phyloP scores from a whole-genome alignment of 2,888 invertebrate species.

The Ischnus inquisitorius region DNA sequence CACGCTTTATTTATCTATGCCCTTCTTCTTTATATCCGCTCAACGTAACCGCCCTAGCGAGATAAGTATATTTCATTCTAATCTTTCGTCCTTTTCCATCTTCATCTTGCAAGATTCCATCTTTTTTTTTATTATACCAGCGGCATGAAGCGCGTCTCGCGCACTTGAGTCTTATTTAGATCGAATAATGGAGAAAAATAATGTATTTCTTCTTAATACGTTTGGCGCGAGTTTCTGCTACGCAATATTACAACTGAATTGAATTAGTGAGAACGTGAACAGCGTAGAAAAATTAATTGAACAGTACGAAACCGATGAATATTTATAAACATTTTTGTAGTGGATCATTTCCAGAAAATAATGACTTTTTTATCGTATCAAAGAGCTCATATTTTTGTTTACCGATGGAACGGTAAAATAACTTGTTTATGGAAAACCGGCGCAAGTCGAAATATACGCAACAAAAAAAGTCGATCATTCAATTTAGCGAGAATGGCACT shows the following conservation, averaged over 20 bases:
- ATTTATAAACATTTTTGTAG: too few relatives aligned
- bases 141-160: neutral
- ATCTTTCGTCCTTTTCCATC: conserved; percentile 14
- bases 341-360: too few relatives aligned
- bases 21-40: conserved; percentile 43
- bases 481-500: too few relatives aligned
- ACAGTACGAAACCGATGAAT: too few relatives aligned
- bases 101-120: neutral
- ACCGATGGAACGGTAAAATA: too few relatives aligned
- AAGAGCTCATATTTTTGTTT: too few relatives aligned
- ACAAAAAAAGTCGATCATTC: too few relatives aligned
- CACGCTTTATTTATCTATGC: conserved; percentile 30
- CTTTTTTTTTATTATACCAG: neutral
- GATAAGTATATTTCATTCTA: conserved; percentile 42
- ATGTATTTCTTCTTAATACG: neutral
- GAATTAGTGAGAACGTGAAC: too few relatives aligned
- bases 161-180: neutral
- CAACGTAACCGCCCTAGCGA: conserved; percentile 25
- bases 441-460: too few relatives aligned
- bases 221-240: neutral
- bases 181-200: neutral
- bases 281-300: too few relatives aligned
- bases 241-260: neutral
- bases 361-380: too few relatives aligned
- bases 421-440: too few relatives aligned